phyloP scores from a whole-genome alignment of 2,113 vertebrate species.

The Acrocephalus arundinaceus region DNA sequence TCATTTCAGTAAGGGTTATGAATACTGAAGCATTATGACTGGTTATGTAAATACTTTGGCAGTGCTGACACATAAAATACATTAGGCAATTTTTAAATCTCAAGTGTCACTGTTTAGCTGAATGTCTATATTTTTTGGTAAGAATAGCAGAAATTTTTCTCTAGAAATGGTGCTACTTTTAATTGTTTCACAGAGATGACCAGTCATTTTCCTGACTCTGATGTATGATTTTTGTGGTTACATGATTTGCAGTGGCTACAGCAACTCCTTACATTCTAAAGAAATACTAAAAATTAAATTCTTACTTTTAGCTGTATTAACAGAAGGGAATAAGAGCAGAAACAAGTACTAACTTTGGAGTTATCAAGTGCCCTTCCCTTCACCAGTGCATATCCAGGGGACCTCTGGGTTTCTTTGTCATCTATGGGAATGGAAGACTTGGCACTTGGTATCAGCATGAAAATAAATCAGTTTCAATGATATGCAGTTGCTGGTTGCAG shows the following conservation, averaged over 20 bases:
- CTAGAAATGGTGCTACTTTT: background rate
- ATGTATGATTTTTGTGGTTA: background rate
- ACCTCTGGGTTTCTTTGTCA: background rate
- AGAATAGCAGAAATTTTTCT: background rate
- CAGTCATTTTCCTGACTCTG: background rate
- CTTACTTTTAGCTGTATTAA: background rate
- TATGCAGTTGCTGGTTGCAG: background rate
- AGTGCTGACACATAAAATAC: background rate
- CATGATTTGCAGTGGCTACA: background rate
- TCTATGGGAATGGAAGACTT: background rate
- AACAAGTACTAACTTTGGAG: background rate
- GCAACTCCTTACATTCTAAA: background rate
- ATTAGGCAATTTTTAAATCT: background rate
- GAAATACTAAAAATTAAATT: background rate
- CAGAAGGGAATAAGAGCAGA: background rate
- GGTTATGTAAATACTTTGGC: background rate
- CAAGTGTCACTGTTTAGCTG: background rate
- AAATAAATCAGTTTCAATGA: background rate
- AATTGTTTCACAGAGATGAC: background rate
- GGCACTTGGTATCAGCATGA: background rate
- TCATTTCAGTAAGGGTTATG: background rate
- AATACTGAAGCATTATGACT: background rate
- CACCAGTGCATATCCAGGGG: rapidly evolving
- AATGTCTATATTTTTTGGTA: background rate
- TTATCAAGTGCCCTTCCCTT: background rate